Conservation (phyloP, 2,113 vertebrate genomes). For the Ifrita kowaldi region DNA sequence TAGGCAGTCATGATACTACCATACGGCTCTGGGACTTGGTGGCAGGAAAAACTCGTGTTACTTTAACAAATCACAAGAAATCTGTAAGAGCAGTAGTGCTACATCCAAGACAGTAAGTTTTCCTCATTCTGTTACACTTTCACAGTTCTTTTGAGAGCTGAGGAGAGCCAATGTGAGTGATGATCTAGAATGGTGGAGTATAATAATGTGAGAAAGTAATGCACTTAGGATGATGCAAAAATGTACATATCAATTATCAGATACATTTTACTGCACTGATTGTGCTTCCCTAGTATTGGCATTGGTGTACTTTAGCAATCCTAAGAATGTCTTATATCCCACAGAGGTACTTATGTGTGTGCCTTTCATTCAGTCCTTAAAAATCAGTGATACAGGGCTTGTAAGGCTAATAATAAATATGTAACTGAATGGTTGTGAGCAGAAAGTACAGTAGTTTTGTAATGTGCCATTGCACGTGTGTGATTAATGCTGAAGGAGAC, state of each 20-base stretch:
- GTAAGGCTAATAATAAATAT: not conserved
- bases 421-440: not conserved
- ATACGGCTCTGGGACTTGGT: slow-evolving; percentile 97
- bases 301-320: not conserved
- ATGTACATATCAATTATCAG: not conserved
- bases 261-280: not conserved
- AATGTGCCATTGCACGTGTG: not conserved
- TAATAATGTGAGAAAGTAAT: not conserved
- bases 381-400: not conserved
- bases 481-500: not conserved
- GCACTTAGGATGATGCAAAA: not conserved
- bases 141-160: not conserved
- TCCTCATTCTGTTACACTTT: not conserved
- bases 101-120: slow-evolving; percentile 91
- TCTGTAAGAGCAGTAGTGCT: slow-evolving; percentile 90
- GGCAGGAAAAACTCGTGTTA: slow-evolving; percentile 95
- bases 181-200: not conserved
- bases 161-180: not conserved
- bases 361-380: not conserved
- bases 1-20: slow-evolving; percentile 96
- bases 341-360: not conserved
- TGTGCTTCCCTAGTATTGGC: not conserved
- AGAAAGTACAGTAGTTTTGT: not conserved
- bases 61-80: slow-evolving; percentile 97
- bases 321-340: not conserved